Evolutionary conservation across 1,140 invertebrate genomes (phyloP).

Genomic region (Parasteatoda tepidariorum): DNA sequence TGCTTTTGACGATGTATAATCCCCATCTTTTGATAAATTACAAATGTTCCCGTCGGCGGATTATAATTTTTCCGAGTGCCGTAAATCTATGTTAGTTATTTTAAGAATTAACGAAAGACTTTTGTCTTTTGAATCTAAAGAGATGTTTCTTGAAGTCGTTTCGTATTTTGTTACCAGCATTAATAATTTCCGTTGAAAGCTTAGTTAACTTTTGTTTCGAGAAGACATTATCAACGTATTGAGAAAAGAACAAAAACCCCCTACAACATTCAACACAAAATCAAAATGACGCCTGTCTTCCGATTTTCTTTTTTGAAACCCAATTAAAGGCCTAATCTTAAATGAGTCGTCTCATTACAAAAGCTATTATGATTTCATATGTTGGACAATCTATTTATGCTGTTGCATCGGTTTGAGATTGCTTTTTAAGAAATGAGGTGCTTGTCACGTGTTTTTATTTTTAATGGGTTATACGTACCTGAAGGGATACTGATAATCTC

Average conservation of each 20-base stretch:
- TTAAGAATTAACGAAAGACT: constrained; percentile 50
- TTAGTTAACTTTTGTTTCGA: constrained; percentile 58
- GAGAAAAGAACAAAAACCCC: constrained; percentile 37
- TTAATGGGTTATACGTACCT: too few relatives aligned
- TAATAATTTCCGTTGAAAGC: constrained; percentile 53
- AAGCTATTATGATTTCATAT: too few relatives aligned
- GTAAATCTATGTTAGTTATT: constrained; percentile 58
- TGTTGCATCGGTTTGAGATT: too few relatives aligned
- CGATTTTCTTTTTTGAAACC: too few relatives aligned
- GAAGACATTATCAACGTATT: constrained; percentile 11
- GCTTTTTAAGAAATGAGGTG: too few relatives aligned
- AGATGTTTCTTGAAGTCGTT: constrained; percentile 27
- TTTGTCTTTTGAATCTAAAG: constrained; percentile 35
- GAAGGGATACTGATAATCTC: too few relatives aligned
- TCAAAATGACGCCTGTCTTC: background rate
- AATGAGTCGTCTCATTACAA: too few relatives aligned
- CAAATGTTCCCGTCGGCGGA: constrained; percentile 50
- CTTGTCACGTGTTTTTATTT: too few relatives aligned
- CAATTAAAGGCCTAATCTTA: too few relatives aligned
- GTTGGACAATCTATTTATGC: too few relatives aligned
- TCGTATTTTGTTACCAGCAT: constrained; percentile 52
- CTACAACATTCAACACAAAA: background rate
- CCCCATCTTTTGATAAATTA: constrained; percentile 57
- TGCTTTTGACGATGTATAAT: constrained; percentile 58
- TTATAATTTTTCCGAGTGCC: constrained; percentile 49